Percentiles rank a stretch among this genome's conserved stretches.
These are phyloP conservation scores for Corapipo altera DNA, from an alignment of 2,113 vertebrate species.

Conservation along the genomic window DNA sequence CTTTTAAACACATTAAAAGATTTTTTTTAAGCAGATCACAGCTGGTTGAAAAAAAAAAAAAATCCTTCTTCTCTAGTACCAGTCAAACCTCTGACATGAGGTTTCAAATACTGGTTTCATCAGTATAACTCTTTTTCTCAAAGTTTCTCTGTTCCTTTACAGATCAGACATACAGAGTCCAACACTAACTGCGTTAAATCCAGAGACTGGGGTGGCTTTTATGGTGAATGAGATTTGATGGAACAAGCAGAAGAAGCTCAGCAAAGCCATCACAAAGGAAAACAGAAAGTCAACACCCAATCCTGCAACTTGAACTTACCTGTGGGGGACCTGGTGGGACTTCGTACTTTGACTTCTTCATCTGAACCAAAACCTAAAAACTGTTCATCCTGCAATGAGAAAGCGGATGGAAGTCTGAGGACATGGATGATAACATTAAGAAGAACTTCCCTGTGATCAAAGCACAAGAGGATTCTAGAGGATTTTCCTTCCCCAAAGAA, in stretches of 20 bases:
- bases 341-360: conserved; percentile 89
- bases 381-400: conserved; percentile 87
- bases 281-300: background rate
- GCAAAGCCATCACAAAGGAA: background rate
- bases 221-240: background rate
- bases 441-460: background rate
- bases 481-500: background rate
- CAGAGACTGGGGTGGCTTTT: background rate
- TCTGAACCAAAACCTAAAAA: conserved; percentile 93
- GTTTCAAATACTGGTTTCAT: background rate
- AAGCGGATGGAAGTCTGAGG: conserved; percentile 34
- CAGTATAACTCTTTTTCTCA: background rate
- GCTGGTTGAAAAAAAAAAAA: background rate
- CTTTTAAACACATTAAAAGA: background rate
- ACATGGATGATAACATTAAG: background rate
- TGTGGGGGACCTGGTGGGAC: conserved; percentile 82
- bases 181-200: background rate
- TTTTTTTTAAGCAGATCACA: background rate
- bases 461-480: background rate
- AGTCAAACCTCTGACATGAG: background rate
- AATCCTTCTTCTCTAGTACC: background rate
- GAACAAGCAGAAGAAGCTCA: background rate
- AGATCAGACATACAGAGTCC: background rate
- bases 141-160: background rate
- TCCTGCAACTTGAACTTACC: conserved; percentile 68